Evolutionary conservation across 2,888 invertebrate species (phyloP), one percentile per base, ranked within the genome.

Genomic region (Drosophila tanythrix): DNA sequence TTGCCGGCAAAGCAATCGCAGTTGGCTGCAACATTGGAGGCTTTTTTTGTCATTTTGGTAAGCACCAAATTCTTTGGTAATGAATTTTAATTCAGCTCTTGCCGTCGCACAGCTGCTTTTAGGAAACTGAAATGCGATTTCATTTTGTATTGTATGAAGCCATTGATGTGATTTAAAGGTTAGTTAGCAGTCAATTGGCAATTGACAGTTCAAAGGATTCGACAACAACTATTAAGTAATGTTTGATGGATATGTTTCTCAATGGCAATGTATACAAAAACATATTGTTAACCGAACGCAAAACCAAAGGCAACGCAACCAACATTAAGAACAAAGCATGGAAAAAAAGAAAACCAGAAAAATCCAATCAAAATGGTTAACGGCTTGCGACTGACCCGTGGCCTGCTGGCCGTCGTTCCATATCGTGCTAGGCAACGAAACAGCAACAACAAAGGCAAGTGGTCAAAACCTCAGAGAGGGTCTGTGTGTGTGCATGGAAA

Each of bases 301-400:
- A 59, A 48, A 65, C 40, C 21, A 46, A 27, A 35, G 33, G 57
- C 66, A 70, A 68, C 33, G 10, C 21, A 62, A 70, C 58, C 61
- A 67, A 71, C 73, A 59, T 48, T 33, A 36, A 50, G 50, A n/a
- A 48, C 25, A 40, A 56, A 56, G 21, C 27, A 29, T 8, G 8
- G 13, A 25, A 55, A n/a, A 72, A 70, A 69, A 70, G 68, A 70
- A 77, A 84, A 76, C n/a, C 64, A 52, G 74, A 79, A 67, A 77
- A 82, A 79, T n/a, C 70, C 65, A 81, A 82, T 75, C 75, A 75
- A 77, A 73, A 55, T 79, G 76, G 67, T 69, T 65, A 72, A 70
- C 57, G 70, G 48, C 62, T 67, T 65, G 72, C 67, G 80, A 67
- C 61, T 79, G 71, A 75, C 62, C 66, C 53, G 60, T 79, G 80